phyloP scores from a whole-genome alignment of 2,797 vertebrate species.

The Microctenopoma stevenorrisi region DNA sequence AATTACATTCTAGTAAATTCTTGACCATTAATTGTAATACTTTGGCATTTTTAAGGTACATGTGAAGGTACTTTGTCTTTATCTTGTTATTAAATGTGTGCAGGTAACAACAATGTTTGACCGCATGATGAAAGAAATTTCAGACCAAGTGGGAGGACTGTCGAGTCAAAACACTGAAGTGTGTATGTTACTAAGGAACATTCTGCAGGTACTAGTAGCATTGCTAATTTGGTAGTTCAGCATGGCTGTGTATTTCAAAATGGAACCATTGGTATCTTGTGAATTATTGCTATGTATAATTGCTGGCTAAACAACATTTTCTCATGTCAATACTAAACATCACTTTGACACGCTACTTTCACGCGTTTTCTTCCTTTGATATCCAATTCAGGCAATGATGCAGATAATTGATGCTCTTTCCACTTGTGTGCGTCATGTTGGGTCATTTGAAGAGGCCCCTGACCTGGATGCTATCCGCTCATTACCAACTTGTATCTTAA shows the following conservation, averaged over 20 bases:
- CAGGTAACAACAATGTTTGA: constrained; percentile 89
- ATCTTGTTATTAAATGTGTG: constrained; percentile 19
- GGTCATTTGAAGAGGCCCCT: constrained; percentile 80
- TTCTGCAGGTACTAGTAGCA: constrained; percentile 83
- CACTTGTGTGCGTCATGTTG: constrained; percentile 84
- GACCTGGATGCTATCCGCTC: constrained; percentile 85
- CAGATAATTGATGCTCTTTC: constrained; percentile 87
- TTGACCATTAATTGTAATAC: background rate
- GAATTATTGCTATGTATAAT: background rate
- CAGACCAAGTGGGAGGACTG: constrained; percentile 85
- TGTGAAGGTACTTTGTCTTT: background rate
- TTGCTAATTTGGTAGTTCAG: background rate
- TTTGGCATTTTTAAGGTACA: background rate
- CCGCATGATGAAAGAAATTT: constrained; percentile 87
- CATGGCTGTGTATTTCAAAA: background rate
- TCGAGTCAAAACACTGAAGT: constrained; percentile 90
- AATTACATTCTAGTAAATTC: background rate
- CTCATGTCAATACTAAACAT: background rate
- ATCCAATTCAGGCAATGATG: constrained; percentile 82
- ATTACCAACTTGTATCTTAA: constrained; percentile 87
- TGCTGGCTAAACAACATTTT: background rate
- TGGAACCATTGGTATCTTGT: background rate
- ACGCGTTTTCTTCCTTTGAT: too few species aligned
- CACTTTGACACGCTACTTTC: constrained; percentile 6
- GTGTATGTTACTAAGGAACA: constrained; percentile 84